phyloP scores from a whole-genome alignment of 2,113 vertebrate species.

The Lipotes vexillifer region DNA sequence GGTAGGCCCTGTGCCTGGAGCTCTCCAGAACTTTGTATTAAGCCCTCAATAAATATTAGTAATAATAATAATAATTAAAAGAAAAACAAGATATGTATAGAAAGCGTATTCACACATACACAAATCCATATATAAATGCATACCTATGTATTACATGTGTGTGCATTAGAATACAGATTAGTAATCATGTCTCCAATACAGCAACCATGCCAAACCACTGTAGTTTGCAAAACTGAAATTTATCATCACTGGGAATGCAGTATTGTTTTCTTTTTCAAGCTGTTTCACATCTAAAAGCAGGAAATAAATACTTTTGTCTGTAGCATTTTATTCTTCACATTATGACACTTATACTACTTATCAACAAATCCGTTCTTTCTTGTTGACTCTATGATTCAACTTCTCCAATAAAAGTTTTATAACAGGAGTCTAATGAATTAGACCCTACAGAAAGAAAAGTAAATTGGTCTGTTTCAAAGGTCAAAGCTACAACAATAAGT shows the following conservation, averaged over 20 bases:
- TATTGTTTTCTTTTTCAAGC: slow-evolving; percentile 17
- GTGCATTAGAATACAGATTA: not conserved
- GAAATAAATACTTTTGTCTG: slow-evolving; percentile 35
- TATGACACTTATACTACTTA: slow-evolving; percentile 4
- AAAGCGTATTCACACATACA: not conserved
- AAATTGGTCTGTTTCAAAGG: slow-evolving; percentile 26
- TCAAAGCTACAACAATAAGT: slow-evolving; percentile 23
- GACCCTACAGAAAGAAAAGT: slow-evolving; percentile 10
- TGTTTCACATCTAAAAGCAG: slow-evolving; percentile 19
- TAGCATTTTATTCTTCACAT: slow-evolving; percentile 30
- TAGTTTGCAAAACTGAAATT: not conserved
- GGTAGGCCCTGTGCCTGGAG: not conserved
- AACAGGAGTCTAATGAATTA: slow-evolving; percentile 53
- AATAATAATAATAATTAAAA: not conserved
- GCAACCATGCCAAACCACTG: not conserved
- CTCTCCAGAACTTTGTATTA: not conserved
- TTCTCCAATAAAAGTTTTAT: slow-evolving; percentile 54
- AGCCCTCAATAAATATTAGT: not conserved
- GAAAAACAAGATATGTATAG: not conserved
- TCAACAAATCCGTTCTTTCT: slow-evolving; percentile 24
- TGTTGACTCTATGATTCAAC: slow-evolving; percentile 41
- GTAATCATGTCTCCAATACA: not conserved
- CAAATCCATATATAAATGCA: not conserved
- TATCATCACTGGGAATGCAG: not conserved
- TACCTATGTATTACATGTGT: accelerated